A percentile compares a stretch with the other conserved stretches of the same genome.
Evolutionary conservation across 2,797 vertebrate species (phyloP).

Genomic region (Oreortyx pictus): DNA sequence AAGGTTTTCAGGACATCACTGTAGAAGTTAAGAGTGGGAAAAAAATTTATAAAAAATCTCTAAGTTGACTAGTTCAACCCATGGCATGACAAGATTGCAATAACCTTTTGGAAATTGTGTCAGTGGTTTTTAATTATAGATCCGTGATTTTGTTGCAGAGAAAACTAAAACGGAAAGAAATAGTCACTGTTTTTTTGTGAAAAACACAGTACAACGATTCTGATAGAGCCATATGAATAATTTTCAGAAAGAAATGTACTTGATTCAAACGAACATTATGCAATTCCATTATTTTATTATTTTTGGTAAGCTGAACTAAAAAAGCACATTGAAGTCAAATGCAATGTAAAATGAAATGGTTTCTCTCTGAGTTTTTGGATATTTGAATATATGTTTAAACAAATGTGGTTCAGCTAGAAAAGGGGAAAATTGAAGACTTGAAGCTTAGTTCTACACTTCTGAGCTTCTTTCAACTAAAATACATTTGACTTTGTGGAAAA

Average conservation of each 20-base stretch:
- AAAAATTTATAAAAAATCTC: not conserved
- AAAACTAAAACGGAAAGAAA: constrained; percentile 46
- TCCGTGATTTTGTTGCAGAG: constrained; percentile 44
- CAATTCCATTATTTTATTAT: not conserved
- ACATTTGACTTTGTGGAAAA: not conserved
- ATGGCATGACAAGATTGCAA: constrained; percentile 41
- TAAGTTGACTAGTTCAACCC: constrained; percentile 43
- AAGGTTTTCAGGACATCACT: not conserved
- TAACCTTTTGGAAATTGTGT: constrained; percentile 45
- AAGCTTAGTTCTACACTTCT: not conserved
- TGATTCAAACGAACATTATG: not conserved
- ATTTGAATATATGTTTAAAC: not conserved
- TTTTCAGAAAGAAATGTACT: not conserved
- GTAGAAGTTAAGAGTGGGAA: not conserved
- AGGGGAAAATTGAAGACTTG: not conserved
- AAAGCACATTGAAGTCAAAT: not conserved
- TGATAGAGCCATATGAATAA: not conserved
- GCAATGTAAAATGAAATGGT: not conserved
- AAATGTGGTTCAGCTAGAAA: not conserved
- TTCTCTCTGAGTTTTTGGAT: not conserved
- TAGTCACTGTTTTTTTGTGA: constrained; percentile 37
- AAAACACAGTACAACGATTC: constrained; percentile 28
- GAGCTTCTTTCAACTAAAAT: not conserved
- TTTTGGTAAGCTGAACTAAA: not conserved
- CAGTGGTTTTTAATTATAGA: constrained; percentile 63